phyloP scores from a whole-genome alignment of 2,113 vertebrate genomes.

The Percina caprodes region DNA sequence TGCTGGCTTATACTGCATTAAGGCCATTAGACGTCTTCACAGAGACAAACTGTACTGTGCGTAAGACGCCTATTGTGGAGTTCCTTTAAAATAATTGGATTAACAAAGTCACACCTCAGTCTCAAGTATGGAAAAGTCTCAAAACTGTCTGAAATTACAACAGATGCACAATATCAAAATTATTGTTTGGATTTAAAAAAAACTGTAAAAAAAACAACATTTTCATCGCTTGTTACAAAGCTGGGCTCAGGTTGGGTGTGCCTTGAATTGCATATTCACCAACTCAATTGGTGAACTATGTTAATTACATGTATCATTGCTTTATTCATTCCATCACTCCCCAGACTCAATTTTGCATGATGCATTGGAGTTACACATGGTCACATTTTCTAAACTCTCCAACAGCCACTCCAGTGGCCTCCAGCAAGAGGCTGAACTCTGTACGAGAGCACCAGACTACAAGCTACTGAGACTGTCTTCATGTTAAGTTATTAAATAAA shows the following conservation, averaged over 20 bases:
- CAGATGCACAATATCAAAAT: not conserved
- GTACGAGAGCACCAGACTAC: not conserved
- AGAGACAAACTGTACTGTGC: not conserved
- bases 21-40: conserved; percentile 3
- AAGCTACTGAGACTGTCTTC: not conserved
- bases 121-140: not conserved
- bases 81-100: not conserved
- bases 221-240: not conserved
- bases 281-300: conserved; percentile 1
- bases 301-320: conserved; percentile 10
- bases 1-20: not conserved
- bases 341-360: conserved; percentile 3
- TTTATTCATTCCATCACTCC: conserved; percentile 9
- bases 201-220: not conserved
- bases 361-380: not conserved
- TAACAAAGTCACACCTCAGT: not conserved
- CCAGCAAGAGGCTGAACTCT: conserved; percentile 4
- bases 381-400: conserved; percentile 23
- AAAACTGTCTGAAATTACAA: not conserved
- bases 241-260: not conserved
- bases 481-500: not conserved
- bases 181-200: too few species aligned
- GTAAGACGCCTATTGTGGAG: not conserved
- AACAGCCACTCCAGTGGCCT: not conserved
- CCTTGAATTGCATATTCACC: conserved; percentile 19